Percentiles rank a stretch among this genome's conserved stretches.
These are phyloP conservation scores for Ennomos fuscantarius DNA, from an alignment of 2,888 invertebrate genomes.

Conservation along the genomic window DNA sequence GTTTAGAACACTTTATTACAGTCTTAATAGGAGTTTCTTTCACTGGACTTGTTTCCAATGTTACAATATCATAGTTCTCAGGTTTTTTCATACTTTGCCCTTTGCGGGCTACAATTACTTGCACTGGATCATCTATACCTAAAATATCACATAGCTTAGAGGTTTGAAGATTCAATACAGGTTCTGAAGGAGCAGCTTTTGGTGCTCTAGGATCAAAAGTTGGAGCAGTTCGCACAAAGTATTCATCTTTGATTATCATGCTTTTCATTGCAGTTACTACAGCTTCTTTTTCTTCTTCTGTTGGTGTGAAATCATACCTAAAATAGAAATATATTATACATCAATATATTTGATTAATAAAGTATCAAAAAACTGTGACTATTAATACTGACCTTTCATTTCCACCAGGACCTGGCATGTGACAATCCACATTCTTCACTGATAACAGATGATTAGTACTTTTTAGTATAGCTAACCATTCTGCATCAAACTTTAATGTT, in stretches of 20 bases:
- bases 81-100: constrained; percentile 71
- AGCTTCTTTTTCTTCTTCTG: constrained; percentile 88
- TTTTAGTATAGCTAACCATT: constrained; percentile 96
- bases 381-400: constrained; percentile 85
- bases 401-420: constrained; percentile 93
- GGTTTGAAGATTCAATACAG: constrained; percentile 89
- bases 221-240: constrained; percentile 91
- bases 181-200: constrained; percentile 72
- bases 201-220: constrained; percentile 78
- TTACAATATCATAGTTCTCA: constrained; percentile 10
- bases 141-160: constrained; percentile 87
- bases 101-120: constrained; percentile 83
- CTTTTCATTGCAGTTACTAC: constrained; percentile 87
- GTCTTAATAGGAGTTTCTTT: constrained; percentile 50
- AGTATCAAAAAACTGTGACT: not conserved
- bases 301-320: constrained; percentile 91
- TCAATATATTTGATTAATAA: constrained; percentile 2
- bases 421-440: constrained; percentile 88
- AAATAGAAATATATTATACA: constrained; percentile 46
- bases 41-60: constrained; percentile 24
- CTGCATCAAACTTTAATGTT: constrained; percentile 92
- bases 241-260: constrained; percentile 88
- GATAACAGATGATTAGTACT: constrained; percentile 95
- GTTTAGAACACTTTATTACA: constrained; percentile 56
- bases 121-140: constrained; percentile 93